phyloP scores from a whole-genome alignment of 2,888 invertebrate species.

The Drosophila seclusa region DNA sequence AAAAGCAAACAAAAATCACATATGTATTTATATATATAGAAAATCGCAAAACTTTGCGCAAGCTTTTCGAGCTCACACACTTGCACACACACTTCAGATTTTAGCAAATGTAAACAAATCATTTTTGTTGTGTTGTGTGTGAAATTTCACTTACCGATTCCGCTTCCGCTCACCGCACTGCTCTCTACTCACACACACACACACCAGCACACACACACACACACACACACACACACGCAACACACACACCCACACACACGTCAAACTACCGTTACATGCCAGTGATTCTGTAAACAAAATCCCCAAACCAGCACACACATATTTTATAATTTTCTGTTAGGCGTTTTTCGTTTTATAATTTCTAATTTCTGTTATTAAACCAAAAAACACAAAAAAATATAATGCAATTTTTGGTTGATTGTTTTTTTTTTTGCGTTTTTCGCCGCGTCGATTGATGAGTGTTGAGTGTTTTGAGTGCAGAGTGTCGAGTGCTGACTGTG shows the following conservation, averaged over 20 bases:
- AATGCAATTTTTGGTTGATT: constrained; percentile 11
- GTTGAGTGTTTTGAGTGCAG: constrained; percentile 13
- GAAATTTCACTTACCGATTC: constrained; percentile 69
- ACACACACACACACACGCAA: constrained; percentile 6
- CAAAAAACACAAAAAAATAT: constrained; percentile 8
- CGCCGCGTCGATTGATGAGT: constrained; percentile 17
- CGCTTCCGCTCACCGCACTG: constrained; percentile 55
- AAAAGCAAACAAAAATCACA: neutral
- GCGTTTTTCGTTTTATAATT: neutral
- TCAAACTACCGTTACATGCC: constrained; percentile 49
- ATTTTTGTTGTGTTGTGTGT: constrained; percentile 43
- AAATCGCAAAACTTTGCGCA: constrained; percentile 27
- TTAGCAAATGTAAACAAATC: constrained; percentile 71
- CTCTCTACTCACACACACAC: constrained; percentile 14
- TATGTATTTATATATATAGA: neutral
- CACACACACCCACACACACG: constrained; percentile 11
- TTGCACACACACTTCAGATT: constrained; percentile 21
- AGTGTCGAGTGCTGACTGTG: constrained; percentile 31
- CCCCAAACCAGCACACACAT: constrained; percentile 30
- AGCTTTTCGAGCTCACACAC: constrained; percentile 28
- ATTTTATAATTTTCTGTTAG: neutral
- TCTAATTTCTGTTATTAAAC: constrained; percentile 12
- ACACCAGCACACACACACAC: constrained; percentile 12
- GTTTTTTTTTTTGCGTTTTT: constrained; percentile 8
- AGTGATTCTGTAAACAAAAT: constrained; percentile 48